These are phyloP conservation scores for Telmatochromis sp. DNA, from an alignment of 2,113 vertebrate species.

Conservation along the genomic window DNA sequence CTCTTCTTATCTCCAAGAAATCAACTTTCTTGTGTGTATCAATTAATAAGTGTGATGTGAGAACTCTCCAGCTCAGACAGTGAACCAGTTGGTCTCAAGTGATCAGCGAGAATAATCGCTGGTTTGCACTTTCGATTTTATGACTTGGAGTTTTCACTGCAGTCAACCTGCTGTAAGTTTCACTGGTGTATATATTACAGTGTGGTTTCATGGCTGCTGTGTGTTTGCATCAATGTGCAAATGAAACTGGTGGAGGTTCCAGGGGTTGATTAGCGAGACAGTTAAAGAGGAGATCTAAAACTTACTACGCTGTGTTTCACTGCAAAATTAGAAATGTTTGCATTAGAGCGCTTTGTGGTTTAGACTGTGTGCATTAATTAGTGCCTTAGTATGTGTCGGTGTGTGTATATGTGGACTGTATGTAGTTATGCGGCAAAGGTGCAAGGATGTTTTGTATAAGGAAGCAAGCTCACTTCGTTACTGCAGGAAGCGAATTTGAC, in stretches of 20 bases:
- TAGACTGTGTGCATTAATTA: not conserved
- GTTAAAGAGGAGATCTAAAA: not conserved
- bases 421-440: not conserved
- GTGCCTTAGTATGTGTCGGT: rapidly evolving
- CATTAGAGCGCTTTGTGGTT: not conserved
- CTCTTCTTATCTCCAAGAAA: not conserved
- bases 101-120: rapidly evolving
- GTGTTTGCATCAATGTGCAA: not conserved
- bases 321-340: not conserved
- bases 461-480: not conserved
- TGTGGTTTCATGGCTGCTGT: not conserved
- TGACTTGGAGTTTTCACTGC: not conserved
- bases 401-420: not conserved
- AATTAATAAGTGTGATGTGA: not conserved
- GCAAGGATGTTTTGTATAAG: not conserved
- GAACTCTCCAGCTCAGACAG: not conserved
- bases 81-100: not conserved
- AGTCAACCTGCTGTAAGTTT: not conserved
- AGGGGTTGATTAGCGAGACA: rapidly evolving
- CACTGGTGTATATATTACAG: not conserved
- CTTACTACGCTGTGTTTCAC: not conserved
- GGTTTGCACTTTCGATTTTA: not conserved
- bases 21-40: not conserved
- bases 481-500: not conserved
- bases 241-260: not conserved